phyloP scores from a whole-genome alignment of 1,140 invertebrate genomes.

The Drosophila willistoni region DNA sequence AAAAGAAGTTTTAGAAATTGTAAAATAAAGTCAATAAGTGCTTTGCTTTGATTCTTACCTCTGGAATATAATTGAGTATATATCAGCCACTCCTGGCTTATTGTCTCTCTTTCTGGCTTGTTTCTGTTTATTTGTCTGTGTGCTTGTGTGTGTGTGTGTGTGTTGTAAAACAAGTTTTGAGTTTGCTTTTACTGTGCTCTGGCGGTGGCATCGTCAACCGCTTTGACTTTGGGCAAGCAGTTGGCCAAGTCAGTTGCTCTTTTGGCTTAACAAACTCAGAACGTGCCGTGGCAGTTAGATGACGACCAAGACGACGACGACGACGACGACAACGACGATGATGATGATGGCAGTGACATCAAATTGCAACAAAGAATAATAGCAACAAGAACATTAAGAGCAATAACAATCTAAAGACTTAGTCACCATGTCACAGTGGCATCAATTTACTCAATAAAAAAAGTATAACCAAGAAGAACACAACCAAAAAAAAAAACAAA shows the following conservation, averaged over 20 bases:
- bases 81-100: not conserved
- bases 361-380: conserved; percentile 63
- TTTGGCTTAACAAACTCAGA: conserved; percentile 78
- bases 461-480: conserved; percentile 25
- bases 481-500: not conserved
- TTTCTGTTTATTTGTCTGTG: conserved; percentile 17
- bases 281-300: conserved; percentile 55
- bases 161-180: conserved; percentile 75
- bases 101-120: conserved; percentile 20
- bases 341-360: conserved; percentile 57
- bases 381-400: conserved; percentile 18
- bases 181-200: conserved; percentile 60
- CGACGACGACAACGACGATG: too few species aligned
- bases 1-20: too few species aligned
- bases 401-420: conserved; percentile 44
- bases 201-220: conserved; percentile 50
- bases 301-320: conserved; percentile 16
- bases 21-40: too few species aligned
- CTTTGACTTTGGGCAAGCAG: conserved; percentile 56
- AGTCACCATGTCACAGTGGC: conserved; percentile 61
- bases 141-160: conserved; percentile 38
- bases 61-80: too few species aligned
- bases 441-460: conserved; percentile 40
- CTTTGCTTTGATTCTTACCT: too few species aligned
- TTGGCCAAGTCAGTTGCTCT: conserved; percentile 79